phyloP scores from a whole-genome alignment of 1,140 invertebrate species.

The Carcinoscorpius rotundicauda region DNA sequence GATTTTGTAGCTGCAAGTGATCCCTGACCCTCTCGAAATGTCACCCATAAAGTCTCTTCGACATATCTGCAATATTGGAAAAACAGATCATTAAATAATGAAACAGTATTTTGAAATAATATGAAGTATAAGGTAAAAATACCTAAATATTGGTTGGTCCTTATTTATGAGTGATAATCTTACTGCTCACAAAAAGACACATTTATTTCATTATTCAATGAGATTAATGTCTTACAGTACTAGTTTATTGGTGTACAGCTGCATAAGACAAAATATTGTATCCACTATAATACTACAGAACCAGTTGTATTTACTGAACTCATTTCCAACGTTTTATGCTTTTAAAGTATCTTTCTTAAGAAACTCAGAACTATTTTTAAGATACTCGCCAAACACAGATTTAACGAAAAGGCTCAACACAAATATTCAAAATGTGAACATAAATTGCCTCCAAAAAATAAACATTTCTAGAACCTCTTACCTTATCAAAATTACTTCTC shows the following conservation, averaged over 20 bases:
- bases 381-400: too few relatives aligned
- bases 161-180: too few relatives aligned
- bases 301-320: too few relatives aligned
- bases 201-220: conserved; percentile 5
- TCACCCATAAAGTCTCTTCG: conserved; percentile 76
- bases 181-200: not conserved
- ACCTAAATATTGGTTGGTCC: too few relatives aligned
- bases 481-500: conserved; percentile 67
- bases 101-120: not conserved
- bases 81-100: not conserved
- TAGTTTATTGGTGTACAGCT: not conserved
- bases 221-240: conserved; percentile 1
- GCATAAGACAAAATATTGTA: too few relatives aligned
- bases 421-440: too few relatives aligned
- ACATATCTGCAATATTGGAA: conserved; percentile 53
- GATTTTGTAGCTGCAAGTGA: conserved; percentile 58
- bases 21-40: conserved; percentile 70
- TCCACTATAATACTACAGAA: too few relatives aligned
- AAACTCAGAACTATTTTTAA: too few relatives aligned
- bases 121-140: too few relatives aligned
- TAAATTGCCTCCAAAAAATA: not conserved
- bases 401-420: too few relatives aligned
- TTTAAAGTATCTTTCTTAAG: too few relatives aligned
- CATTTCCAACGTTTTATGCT: too few relatives aligned
- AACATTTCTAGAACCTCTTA: conserved; percentile 16